Conservation (phyloP, 1,140 invertebrate genomes). For the Frieseomelitta varia region DNA sequence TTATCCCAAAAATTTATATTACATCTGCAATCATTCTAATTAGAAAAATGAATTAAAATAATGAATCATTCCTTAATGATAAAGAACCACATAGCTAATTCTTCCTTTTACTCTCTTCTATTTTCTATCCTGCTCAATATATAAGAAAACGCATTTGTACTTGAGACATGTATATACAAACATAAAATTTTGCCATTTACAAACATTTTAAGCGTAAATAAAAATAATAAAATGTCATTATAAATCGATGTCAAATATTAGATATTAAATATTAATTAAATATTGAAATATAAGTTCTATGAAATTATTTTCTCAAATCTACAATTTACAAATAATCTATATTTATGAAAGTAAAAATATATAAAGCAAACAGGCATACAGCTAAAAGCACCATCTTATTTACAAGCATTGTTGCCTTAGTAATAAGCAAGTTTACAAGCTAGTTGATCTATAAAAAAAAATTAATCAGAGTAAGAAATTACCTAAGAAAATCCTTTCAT, state of each 20-base stretch:
- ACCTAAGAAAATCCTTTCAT: conserved; percentile 97
- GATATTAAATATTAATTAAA: too few relatives aligned
- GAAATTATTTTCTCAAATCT: conserved; percentile 18
- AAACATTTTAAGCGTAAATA: neutral
- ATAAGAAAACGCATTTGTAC: neutral
- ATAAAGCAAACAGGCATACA: conserved; percentile 41
- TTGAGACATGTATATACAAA: neutral
- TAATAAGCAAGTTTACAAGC: conserved; percentile 29
- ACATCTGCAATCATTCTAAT: too few relatives aligned
- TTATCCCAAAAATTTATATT: too few relatives aligned
- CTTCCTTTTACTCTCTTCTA: neutral
- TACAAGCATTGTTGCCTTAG: conserved; percentile 17
- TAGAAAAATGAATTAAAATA: neutral
- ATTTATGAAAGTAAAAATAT: conserved; percentile 38
- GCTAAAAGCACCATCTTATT: conserved; percentile 22
- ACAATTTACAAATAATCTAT: neutral
- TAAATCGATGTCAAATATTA: too few relatives aligned
- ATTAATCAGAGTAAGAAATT: conserved; percentile 65
- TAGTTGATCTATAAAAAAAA: neutral
- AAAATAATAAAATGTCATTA: neutral
- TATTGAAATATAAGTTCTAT: neutral
- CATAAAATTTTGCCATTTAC: neutral
- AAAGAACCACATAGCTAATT: neutral
- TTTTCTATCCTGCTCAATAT: neutral
- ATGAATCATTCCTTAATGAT: neutral